phyloP scores from a whole-genome alignment of 2,113 vertebrate genomes.

The Litocranius walleri region DNA sequence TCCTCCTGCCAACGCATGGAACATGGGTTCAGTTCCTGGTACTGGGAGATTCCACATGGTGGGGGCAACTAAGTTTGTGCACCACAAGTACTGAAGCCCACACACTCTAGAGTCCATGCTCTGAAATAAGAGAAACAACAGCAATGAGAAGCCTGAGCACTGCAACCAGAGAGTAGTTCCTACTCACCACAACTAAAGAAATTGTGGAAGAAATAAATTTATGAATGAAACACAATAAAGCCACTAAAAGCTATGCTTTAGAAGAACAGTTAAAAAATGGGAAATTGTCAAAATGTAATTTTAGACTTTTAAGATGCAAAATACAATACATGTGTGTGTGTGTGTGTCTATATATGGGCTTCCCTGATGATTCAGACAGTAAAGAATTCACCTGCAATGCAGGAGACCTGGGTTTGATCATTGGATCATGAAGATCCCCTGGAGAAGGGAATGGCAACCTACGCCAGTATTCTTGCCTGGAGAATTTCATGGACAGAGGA shows the following conservation, averaged over 20 bases:
- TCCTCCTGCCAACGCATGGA: not conserved
- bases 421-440: not conserved
- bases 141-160: not conserved
- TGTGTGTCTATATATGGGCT: not conserved
- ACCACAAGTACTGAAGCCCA: not conserved
- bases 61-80: not conserved
- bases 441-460: not conserved
- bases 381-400: not conserved
- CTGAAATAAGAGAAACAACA: not conserved
- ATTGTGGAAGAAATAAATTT: not conserved
- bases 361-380: not conserved
- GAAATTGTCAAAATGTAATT: not conserved
- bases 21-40: not conserved
- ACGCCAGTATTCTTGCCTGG: not conserved
- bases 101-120: not conserved
- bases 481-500: not conserved
- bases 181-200: accelerated
- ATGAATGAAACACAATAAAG: not conserved
- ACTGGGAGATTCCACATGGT: not conserved
- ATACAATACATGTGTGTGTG: not conserved
- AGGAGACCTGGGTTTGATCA: not conserved
- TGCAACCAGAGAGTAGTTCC: not conserved
- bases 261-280: not conserved
- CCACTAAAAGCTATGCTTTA: not conserved
- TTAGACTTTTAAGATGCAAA: not conserved